Conservation (phyloP, 2,113 vertebrate species). For the Podiceps cristatus region DNA sequence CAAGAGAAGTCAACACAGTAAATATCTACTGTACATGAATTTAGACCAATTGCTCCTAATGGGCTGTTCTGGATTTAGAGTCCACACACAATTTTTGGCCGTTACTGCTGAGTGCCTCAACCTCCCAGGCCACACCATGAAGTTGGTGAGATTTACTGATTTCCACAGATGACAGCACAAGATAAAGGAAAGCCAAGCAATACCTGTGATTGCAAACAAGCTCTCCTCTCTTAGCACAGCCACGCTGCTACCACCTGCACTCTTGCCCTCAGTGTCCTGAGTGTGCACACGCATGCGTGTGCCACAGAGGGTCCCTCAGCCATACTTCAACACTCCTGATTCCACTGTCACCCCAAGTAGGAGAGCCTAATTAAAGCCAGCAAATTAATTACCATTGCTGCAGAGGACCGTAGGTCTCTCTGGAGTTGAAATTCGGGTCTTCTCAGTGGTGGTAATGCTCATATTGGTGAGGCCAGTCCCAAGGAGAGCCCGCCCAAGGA, state of each 20-base stretch:
- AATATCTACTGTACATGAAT: background rate
- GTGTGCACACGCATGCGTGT: accelerated
- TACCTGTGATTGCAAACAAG: background rate
- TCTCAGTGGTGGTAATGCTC: background rate
- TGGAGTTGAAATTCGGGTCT: background rate
- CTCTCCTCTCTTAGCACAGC: background rate
- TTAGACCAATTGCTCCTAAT: background rate
- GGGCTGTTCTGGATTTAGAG: background rate
- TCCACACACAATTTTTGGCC: background rate
- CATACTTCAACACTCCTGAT: background rate
- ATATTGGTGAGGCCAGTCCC: background rate
- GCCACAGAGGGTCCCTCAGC: background rate
- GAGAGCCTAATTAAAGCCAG: background rate
- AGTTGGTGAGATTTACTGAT: background rate
- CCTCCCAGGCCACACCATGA: background rate
- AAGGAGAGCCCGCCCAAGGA: background rate
- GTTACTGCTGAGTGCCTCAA: accelerated
- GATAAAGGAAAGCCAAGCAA: background rate
- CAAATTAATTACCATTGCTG: background rate
- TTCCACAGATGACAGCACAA: background rate
- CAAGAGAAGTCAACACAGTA: background rate
- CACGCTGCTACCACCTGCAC: background rate
- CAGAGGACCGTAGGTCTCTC: background rate
- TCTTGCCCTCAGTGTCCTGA: background rate
- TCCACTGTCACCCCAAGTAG: accelerated